A percentile compares a stretch with the other conserved stretches of the same genome.
phyloP scores from a whole-genome alignment of 2,888 invertebrate species.

The Idaea aversata region DNA sequence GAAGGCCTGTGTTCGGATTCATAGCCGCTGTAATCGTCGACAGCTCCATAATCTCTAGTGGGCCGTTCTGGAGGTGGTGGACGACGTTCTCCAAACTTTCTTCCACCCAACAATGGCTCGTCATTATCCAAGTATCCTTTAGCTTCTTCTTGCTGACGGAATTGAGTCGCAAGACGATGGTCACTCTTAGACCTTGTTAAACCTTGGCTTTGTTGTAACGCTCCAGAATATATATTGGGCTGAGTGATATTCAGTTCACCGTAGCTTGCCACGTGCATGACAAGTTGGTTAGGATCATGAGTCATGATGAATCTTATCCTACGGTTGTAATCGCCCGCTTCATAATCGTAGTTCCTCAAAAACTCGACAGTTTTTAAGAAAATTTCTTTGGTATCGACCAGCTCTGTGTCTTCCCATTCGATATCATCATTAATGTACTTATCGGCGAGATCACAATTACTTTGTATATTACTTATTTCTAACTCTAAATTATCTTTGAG shows the following conservation, averaged over 20 bases:
- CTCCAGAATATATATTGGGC: slow-evolving; percentile 81
- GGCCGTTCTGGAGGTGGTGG: slow-evolving; percentile 76
- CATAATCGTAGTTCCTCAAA: slow-evolving; percentile 95
- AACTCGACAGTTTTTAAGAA: slow-evolving; percentile 98
- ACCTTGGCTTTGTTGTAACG: slow-evolving; percentile 84
- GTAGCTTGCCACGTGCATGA: slow-evolving; percentile 92
- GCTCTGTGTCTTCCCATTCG: slow-evolving; percentile 95
- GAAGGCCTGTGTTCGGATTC: slow-evolving; percentile 82
- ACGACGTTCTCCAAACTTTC: slow-evolving; percentile 88
- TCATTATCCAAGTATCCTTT: slow-evolving; percentile 83
- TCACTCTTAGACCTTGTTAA: slow-evolving; percentile 96
- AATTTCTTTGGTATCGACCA: slow-evolving; percentile 97
- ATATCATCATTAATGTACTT: slow-evolving; percentile 95
- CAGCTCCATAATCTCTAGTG: slow-evolving; percentile 79
- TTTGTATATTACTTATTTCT: slow-evolving; percentile 96
- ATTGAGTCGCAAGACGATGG: slow-evolving; percentile 93
- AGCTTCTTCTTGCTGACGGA: slow-evolving; percentile 90
- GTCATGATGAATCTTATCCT: slow-evolving; percentile 92
- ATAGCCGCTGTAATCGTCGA: slow-evolving; percentile 86
- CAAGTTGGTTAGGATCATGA: slow-evolving; percentile 95
- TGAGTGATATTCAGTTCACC: slow-evolving; percentile 93
- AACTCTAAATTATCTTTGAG: slow-evolving; percentile 96
- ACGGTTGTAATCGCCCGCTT: slow-evolving; percentile 93
- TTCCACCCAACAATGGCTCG: slow-evolving; percentile 85
- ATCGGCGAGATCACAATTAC: slow-evolving; percentile 98